These are phyloP conservation scores for Psilanteris sp. DNA, from an alignment of 1,140 invertebrate species.

Conservation along the genomic window DNA sequence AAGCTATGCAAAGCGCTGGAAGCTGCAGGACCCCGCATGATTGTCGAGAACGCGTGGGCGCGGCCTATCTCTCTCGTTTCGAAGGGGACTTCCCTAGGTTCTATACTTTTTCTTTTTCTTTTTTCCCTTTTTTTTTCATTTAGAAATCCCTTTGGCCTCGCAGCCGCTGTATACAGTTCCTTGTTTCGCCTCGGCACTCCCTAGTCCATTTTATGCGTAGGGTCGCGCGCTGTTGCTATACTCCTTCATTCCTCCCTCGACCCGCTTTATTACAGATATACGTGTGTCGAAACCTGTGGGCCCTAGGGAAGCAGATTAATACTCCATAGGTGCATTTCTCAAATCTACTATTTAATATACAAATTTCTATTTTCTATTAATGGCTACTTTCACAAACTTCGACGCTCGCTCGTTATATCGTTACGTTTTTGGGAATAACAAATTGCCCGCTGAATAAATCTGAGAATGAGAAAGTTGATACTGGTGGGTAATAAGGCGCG, in stretches of 20 bases:
- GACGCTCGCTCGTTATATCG: too few species aligned
- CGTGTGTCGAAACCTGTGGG: conserved; percentile 39
- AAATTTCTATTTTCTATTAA: conserved; percentile 11
- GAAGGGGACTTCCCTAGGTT: conserved; percentile 68
- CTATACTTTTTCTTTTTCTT: conserved; percentile 45
- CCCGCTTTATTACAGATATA: conserved; percentile 32
- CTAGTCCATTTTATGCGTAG: conserved; percentile 44
- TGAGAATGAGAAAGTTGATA: too few species aligned
- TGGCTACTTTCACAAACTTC: conserved; percentile 2
- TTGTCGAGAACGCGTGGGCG: conserved; percentile 68
- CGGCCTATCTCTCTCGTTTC: conserved; percentile 66
- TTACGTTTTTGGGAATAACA: too few species aligned
- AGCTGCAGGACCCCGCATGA: conserved; percentile 62
- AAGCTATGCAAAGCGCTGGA: conserved; percentile 49
- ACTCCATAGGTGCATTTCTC: conserved; percentile 12
- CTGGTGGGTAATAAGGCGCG: too few species aligned
- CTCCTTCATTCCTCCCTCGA: conserved; percentile 37
- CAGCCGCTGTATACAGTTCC: conserved; percentile 62
- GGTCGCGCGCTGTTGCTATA: conserved; percentile 34
- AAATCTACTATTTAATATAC: conserved; percentile 30
- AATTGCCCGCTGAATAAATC: too few species aligned
- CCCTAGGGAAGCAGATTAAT: conserved; percentile 45
- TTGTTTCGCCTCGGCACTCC: conserved; percentile 56
- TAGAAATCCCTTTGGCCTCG: conserved; percentile 69
- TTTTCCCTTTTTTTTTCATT: conserved; percentile 62